A percentile compares a stretch with the other conserved stretches of the same genome.
Evolutionary conservation across 53 echinoderm and acorn worm genomes (phyloP).

Genomic region (Echinometra lucunter): DNA sequence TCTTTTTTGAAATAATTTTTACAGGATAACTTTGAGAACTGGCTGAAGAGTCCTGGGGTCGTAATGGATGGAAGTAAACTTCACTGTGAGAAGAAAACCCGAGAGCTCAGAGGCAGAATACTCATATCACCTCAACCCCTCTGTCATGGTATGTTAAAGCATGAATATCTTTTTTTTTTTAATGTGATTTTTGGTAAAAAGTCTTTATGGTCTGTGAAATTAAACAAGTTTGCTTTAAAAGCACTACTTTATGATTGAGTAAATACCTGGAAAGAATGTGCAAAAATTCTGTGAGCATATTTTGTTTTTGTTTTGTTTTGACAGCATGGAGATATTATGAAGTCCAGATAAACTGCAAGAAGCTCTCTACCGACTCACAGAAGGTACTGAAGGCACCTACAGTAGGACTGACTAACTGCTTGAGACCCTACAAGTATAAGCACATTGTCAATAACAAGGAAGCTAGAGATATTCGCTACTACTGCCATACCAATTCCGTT

Average conservation of each 20-base stretch:
- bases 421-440: conserved; percentile 74
- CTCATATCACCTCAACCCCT: conserved; percentile 88
- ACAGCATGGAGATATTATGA: conserved; percentile 93
- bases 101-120: conserved; percentile 70
- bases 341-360: conserved; percentile 74
- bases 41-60: conserved; percentile 80
- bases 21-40: conserved; percentile 79
- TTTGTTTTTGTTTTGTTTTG: no score
- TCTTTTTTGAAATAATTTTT: neutral
- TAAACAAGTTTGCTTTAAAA: neutral
- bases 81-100: conserved; percentile 78
- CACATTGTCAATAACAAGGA: conserved; percentile 64
- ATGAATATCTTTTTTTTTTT: neutral
- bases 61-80: conserved; percentile 65
- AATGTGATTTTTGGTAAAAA: neutral
- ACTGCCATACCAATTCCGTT: conserved; percentile 84
- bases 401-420: conserved; percentile 82
- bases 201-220: neutral
- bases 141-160: conserved; percentile 73
- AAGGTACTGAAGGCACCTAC: conserved; percentile 77
- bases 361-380: conserved; percentile 57
- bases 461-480: conserved; percentile 81
- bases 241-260: neutral
- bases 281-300: no score
- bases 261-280: neutral